Base-by-base conservation (phyloP, 2,797 vertebrate species). In the Myiotriccus ornatus region DNA sequence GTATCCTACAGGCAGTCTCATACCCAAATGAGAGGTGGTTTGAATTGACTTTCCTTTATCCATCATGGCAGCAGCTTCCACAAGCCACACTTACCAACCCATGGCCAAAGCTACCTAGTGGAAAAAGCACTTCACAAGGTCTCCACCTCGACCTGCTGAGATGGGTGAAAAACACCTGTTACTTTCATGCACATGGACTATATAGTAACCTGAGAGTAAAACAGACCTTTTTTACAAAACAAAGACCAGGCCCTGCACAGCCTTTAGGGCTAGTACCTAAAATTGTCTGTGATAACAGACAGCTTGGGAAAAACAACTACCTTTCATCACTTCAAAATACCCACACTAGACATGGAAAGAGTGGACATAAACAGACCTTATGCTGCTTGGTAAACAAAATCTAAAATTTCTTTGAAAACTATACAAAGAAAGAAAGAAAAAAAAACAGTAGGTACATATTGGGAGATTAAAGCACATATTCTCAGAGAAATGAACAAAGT, bases 371-470 rank as follows among this genome's bases (percentile, higher is more conserved):
- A 68, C 0, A 1, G 53, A 64, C 5, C 7, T 14, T 6, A 62
- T 69, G 59, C 25, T 57, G 46, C 22, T 34, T 16, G 4, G 18
- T 39, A 62, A 6, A 28, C 0, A 0, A 78, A 82, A 80, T 21
- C 9, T 44, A 52, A 75, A 71, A 39, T n/a, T 60, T 34, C 8
- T 39, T 68, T 57, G 25, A 69, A 77, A 92, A 53, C 27, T 1
- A 39, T 5, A 19, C 2, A 46, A 63, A 65, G 10, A 50, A 64
- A 34, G 9, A 47, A 68, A 55, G 2, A 32, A 13, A 11, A 55
- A 59, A 50, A 12, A 12, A 2, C 52, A 41, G 32, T 24, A 22
- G 9, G 5, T 8, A 12, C 4, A 4, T 17, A 30, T 0, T 30
- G 24, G 34, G 46, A 89, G 24, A 74, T 0, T 7, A 49, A 83